A percentile compares a stretch with the other conserved stretches of the same genome.
phyloP scores from a whole-genome alignment of 1,140 invertebrate species.

The Popillia japonica region DNA sequence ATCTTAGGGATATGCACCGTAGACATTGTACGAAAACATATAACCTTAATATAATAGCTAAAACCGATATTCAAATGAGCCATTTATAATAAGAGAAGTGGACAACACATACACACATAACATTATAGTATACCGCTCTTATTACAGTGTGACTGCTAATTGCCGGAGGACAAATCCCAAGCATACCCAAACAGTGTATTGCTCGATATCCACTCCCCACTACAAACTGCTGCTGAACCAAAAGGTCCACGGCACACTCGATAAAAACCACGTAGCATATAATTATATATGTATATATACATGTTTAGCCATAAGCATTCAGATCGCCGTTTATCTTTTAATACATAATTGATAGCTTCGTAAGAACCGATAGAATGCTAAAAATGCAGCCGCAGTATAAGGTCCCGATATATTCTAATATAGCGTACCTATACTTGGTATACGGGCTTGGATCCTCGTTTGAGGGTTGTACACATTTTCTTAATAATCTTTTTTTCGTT shows the following conservation, averaged over 20 bases:
- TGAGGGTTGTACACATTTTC: not conserved
- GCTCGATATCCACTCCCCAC: conserved; percentile 41
- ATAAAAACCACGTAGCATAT: conserved; percentile 60
- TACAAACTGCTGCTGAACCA: conserved; percentile 42
- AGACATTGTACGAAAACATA: not conserved
- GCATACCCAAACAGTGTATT: not conserved
- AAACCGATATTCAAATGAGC: conserved; percentile 54
- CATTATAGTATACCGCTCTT: too few species aligned
- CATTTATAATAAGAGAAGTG: conserved; percentile 55
- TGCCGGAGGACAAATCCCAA: conserved; percentile 47
- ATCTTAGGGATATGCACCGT: not conserved
- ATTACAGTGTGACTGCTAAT: conserved; percentile 56
- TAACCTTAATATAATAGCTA: conserved; percentile 19
- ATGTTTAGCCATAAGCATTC: conserved; percentile 61
- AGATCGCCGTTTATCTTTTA: conserved; percentile 61
- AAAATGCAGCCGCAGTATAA: conserved; percentile 53
- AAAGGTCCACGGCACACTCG: conserved; percentile 53
- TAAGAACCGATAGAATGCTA: conserved; percentile 59
- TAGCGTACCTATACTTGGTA: not conserved
- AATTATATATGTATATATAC: conserved; percentile 62
- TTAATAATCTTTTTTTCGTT: not conserved
- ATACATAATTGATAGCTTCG: conserved; percentile 62
- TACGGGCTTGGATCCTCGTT: conserved; percentile 14
- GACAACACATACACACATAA: conserved; percentile 42
- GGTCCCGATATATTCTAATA: not conserved